These are phyloP conservation scores for Argynnis bischoffii DNA, from an alignment of 2,888 invertebrate genomes.

Conservation along the genomic window DNA sequence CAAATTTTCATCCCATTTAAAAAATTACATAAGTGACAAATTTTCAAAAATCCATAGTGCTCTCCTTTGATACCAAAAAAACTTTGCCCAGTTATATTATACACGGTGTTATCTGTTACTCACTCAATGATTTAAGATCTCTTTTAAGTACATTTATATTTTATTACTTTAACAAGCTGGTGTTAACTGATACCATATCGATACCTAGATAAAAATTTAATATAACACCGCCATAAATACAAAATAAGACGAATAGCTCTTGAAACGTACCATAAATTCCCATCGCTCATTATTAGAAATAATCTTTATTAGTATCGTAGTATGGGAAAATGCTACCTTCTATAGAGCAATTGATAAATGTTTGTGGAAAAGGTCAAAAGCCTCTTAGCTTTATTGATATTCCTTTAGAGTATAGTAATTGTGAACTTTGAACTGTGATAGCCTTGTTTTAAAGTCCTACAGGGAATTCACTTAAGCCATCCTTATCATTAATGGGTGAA, in stretches of 20 bases:
- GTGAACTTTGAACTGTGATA: conserved; percentile 6
- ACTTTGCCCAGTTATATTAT: too few species aligned
- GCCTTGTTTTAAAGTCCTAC: conserved; percentile 9
- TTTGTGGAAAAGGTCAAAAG: conserved; percentile 21
- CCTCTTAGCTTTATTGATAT: conserved; percentile 9
- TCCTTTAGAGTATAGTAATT: conserved; percentile 16
- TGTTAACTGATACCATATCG: too few species aligned
- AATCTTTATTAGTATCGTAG: conserved; percentile 18
- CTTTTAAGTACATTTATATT: too few species aligned
- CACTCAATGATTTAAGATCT: too few species aligned
- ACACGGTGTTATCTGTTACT: too few species aligned
- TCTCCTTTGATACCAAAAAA: too few species aligned
- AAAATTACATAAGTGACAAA: too few species aligned
- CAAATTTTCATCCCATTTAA: too few species aligned
- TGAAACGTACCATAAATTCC: conserved; percentile 22
- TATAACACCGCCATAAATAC: conserved; percentile 12
- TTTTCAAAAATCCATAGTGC: too few species aligned
- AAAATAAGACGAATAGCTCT: conserved; percentile 20
- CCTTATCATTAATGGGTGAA: too few species aligned
- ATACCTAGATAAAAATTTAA: not conserved
- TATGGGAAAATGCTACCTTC: conserved; percentile 23
- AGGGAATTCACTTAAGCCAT: too few species aligned
- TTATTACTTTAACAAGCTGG: too few species aligned
- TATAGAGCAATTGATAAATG: conserved; percentile 20
- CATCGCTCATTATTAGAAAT: conserved; percentile 28